Base-by-base conservation (phyloP, 2,797 vertebrate genomes). In the Diceros bicornis region DNA sequence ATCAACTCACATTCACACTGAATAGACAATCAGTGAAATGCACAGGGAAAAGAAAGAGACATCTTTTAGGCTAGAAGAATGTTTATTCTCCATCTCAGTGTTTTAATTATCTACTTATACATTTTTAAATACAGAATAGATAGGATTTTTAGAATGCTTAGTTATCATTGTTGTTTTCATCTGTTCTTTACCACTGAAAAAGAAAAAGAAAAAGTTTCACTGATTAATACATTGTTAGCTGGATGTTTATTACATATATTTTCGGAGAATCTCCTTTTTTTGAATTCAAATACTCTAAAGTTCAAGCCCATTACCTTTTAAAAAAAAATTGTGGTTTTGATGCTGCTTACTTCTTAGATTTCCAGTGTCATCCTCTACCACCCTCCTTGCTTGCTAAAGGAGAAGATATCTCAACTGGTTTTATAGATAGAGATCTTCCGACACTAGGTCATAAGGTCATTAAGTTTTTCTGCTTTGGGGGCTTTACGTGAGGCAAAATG, bases 281-380 rank as follows among this genome's bases (percentile, higher is more conserved):
- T 92, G 21, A 74, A 83, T 92, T 82, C 74, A 89, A 86, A 89
- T 62, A 77, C 47, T 89, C 83, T 72, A 55, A 92, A 78, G 37
- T 88, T 81, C 81, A 93, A 96, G 29, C 92, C 64, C 89, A 92
- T 92, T 94, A 69, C 7, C 44, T 77, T 88, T 74, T 29, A 29
- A 0, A 2, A 55, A 55, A 71, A 34, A 77, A 21, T 50, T 7
- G 16, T 68, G 18, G 66, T 41, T 86, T 94, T 89, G 68, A 64
- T 32, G 20, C 13, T 14, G 13, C 50, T 91, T 72, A 3, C 72
- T 93, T 89, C 89, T 94, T 89, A 79, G 79, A 89, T 93, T 86
- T 94, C 72, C 37, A 69, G n/a, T 77, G 34, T 94, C 86, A 91
- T 17, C 41, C 10, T 93, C 82, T 78, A 66, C 62, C 6, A 29